Base-by-base conservation (phyloP, 2,888 invertebrate species). In the Watsonalla binaria region DNA sequence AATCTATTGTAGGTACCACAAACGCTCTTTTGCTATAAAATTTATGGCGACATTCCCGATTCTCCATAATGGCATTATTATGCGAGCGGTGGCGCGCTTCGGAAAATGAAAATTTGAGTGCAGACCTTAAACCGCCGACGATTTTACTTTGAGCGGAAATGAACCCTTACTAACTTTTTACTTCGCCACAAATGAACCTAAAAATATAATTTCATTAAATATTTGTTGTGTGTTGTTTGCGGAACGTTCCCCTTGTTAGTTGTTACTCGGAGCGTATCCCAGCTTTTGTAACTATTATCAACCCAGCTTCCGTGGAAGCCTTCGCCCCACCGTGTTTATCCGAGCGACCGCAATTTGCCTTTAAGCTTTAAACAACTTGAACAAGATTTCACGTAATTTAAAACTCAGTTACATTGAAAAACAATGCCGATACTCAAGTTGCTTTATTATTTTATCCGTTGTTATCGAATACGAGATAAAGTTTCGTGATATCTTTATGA, bases 51-150 rank as follows among this genome's bases (percentile, higher is more conserved):
- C 70, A 68, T 73, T 63, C 66, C 62, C 70, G 71, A 72, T 68
- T 72, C 70, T 64, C 69, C 70, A 70, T 76, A 76, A 76, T 72
- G 67, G 66, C 62, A 63, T 74, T 75, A 74, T 76, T 76, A 75
- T 74, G 63, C 74, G 66, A 60, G 62, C 62, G 59, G 61, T 58
- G 56, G 59, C 54, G 53, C 57, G 63, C 63, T 71, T 66, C 56
- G 57, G 62, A 65, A 69, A 70, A 76, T 74, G 69, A 74, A 73
- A 72, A 68, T 71, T 76, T 70, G 62, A 72, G 61, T 67, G 62
- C 64, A 46, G 51, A 56, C 49, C 37, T 49, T 37, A 49, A 49
- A 49, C 37, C 37, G 15, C 49, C 49, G 15, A 39, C 49, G 49
- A 54, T 60, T 61, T 67, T 61, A 60, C 59, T 57, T 63, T 59